A percentile compares a stretch with the other conserved stretches of the same genome.
Conservation (phyloP, 2,888 invertebrate genomes). For the Smittia sp. region DNA sequence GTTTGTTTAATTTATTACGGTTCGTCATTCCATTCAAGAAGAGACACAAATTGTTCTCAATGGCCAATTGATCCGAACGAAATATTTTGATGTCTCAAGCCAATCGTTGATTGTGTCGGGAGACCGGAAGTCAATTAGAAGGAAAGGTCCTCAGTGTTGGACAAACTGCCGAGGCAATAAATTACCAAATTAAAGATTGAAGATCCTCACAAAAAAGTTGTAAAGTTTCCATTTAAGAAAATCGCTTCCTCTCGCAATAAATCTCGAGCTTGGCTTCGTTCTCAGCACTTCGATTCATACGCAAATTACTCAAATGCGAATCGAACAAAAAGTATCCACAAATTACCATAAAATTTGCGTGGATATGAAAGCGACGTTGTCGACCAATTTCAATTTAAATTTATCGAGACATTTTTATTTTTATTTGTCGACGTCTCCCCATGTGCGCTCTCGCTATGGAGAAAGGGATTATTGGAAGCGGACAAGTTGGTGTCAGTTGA, state of each 20-base stretch:
- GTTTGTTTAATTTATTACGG: conserved; percentile 24
- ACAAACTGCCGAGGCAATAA: conserved; percentile 27
- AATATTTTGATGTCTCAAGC: conserved; percentile 34
- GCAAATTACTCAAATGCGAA: background rate
- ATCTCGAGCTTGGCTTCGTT: conserved; percentile 16
- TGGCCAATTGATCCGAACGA: background rate
- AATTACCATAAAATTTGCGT: conserved; percentile 42
- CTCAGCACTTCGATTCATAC: background rate
- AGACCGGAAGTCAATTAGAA: conserved; percentile 29
- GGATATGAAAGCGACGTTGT: conserved; percentile 16
- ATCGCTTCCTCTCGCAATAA: conserved; percentile 35
- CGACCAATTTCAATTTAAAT: conserved; percentile 41
- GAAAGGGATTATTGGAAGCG: background rate
- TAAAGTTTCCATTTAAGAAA: conserved; percentile 25
- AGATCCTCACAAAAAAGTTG: background rate
- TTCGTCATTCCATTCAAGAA: conserved; percentile 5
- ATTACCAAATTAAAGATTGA: conserved; percentile 32
- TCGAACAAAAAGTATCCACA: conserved; percentile 31
- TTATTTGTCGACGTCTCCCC: conserved; percentile 37
- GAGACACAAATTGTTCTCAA: background rate
- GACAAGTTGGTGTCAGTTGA: conserved; percentile 13
- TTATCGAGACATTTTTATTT: conserved; percentile 41
- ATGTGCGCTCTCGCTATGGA: background rate
- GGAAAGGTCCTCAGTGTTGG: conserved; percentile 10
- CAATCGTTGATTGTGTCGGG: background rate